Evolutionary conservation across 2,113 vertebrate species (phyloP).

Genomic region (Dasyprocta punctata): DNA sequence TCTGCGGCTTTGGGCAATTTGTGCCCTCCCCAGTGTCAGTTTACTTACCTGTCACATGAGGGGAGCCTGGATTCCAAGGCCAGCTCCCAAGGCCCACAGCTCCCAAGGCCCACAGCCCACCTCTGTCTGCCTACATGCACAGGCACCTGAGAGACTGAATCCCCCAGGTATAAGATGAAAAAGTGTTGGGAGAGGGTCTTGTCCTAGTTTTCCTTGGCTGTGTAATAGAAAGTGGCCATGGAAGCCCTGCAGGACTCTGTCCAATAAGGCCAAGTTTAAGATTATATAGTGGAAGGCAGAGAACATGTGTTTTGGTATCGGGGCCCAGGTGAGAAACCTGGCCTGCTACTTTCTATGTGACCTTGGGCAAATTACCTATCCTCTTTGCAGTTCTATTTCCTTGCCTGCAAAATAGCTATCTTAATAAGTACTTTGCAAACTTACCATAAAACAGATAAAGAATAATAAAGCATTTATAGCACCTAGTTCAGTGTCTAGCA

Average conservation of each 20-base stretch:
- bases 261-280: neutral
- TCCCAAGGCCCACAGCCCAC: neutral
- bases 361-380: neutral
- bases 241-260: neutral
- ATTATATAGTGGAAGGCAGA: neutral
- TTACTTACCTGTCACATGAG: neutral
- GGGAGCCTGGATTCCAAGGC: neutral
- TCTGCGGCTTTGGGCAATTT: neutral
- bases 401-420: neutral
- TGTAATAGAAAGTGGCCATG: neutral
- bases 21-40: neutral
- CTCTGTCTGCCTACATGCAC: neutral
- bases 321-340: neutral
- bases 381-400: neutral
- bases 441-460: neutral
- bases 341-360: neutral
- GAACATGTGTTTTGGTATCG: neutral
- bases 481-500: neutral
- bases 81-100: neutral
- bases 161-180: neutral
- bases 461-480: neutral
- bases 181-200: neutral
- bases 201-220: neutral
- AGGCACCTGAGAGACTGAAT: neutral
- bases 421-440: neutral